Conservation (phyloP, 1,140 invertebrate genomes). For the Helicoverpa armigera region DNA sequence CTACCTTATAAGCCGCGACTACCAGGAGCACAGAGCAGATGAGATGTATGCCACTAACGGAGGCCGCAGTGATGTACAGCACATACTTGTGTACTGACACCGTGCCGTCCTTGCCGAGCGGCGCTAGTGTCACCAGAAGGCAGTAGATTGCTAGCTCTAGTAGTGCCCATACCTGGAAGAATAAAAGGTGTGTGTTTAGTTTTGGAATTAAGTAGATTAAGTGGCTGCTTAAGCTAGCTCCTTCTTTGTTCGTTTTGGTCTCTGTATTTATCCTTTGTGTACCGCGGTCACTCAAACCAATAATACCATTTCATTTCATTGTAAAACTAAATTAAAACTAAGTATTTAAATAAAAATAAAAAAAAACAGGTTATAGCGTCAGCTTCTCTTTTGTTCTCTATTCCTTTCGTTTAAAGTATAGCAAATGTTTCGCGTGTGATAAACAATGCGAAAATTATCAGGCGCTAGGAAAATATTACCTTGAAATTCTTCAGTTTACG, state of each 20-base stretch:
- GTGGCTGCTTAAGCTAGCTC: too few species aligned
- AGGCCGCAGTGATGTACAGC: slow-evolving; percentile 70
- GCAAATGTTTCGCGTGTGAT: background rate
- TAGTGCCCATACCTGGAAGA: slow-evolving; percentile 73
- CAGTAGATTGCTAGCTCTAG: slow-evolving; percentile 71
- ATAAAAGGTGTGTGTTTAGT: background rate
- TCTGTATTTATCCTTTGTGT: too few species aligned
- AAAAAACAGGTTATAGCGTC: too few species aligned
- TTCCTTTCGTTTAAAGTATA: background rate
- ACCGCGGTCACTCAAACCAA: too few species aligned
- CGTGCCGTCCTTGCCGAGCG: slow-evolving; percentile 62
- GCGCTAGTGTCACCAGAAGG: slow-evolving; percentile 72
- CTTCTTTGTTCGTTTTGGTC: too few species aligned
- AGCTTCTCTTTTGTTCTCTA: too few species aligned
- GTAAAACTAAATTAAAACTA: too few species aligned
- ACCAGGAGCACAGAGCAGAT: slow-evolving; percentile 74
- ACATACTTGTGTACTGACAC: slow-evolving; percentile 71
- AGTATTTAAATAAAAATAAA: too few species aligned
- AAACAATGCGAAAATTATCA: slow-evolving; percentile 23
- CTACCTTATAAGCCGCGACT: slow-evolving; percentile 75
- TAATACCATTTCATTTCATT: too few species aligned
- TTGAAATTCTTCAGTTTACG: slow-evolving; percentile 20
- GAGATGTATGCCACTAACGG: slow-evolving; percentile 70
- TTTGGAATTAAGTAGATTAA: too few species aligned
- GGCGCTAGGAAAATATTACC: slow-evolving; percentile 10